Conservation (phyloP, 2,888 invertebrate species). For the Ommatoiulus sabulosus region DNA sequence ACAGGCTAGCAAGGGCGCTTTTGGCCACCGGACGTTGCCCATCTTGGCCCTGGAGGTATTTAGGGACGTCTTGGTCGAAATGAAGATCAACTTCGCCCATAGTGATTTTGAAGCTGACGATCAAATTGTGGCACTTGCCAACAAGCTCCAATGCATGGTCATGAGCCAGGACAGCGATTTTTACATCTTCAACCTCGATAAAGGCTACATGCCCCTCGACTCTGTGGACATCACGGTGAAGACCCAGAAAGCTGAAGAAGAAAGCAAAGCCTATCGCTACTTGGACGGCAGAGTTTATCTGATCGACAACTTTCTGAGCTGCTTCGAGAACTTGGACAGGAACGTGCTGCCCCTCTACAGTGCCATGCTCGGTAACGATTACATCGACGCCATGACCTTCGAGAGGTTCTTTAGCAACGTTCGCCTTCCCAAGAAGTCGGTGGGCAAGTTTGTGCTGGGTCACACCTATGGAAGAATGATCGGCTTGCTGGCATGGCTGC, state of each 20-base stretch:
- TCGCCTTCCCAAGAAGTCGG: constrained; percentile 71
- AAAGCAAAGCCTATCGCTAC: constrained; percentile 63
- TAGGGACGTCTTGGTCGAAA: constrained; percentile 75
- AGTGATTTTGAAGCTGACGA: constrained; percentile 92
- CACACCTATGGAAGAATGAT: constrained; percentile 78
- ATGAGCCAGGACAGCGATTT: constrained; percentile 95
- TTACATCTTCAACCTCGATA: constrained; percentile 83
- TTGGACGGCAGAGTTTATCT: constrained; percentile 80
- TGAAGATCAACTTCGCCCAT: constrained; percentile 75
- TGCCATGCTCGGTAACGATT: constrained; percentile 90
- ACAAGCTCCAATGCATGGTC: constrained; percentile 83
- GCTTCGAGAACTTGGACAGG: constrained; percentile 76
- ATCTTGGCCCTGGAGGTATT: constrained; percentile 81
- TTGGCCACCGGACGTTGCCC: constrained; percentile 76
- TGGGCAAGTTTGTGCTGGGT: constrained; percentile 67
- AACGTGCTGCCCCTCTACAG: constrained; percentile 82
- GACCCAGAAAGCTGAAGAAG: constrained; percentile 50
- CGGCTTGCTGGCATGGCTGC: constrained; percentile 81
- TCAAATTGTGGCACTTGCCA: constrained; percentile 85
- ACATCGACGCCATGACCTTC: constrained; percentile 78
- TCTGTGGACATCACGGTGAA: constrained; percentile 59
- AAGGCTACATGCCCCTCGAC: constrained; percentile 79
- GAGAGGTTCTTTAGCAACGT: constrained; percentile 75
- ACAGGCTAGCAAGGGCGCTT: constrained; percentile 68
- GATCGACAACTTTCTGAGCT: constrained; percentile 76